phyloP scores from a whole-genome alignment of 2,888 invertebrate genomes.

The Tupiocoris notatus region DNA sequence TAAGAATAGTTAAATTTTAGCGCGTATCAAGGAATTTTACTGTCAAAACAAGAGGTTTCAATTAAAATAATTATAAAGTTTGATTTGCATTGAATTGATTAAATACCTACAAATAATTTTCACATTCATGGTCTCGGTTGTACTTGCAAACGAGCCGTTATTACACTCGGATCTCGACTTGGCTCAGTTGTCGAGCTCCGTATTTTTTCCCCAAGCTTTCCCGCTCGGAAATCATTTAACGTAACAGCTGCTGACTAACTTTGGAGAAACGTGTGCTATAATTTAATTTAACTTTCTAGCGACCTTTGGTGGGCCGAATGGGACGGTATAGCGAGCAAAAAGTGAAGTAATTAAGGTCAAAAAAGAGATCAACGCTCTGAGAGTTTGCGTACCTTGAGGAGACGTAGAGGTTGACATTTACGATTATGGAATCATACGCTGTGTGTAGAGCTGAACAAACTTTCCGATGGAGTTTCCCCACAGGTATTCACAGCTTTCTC shows the following conservation, averaged over 20 bases:
- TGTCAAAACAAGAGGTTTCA: too few relatives aligned
- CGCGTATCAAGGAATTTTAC: too few relatives aligned
- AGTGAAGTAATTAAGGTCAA: background rate
- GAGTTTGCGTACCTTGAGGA: too few relatives aligned
- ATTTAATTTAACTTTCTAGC: background rate
- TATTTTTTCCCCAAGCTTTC: background rate
- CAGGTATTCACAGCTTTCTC: too few relatives aligned
- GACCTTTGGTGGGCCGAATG: background rate
- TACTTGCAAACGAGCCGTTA: too few relatives aligned
- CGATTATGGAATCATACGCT: too few relatives aligned
- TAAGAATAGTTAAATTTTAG: too few relatives aligned
- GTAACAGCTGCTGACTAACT: background rate
- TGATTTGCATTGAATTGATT: background rate
- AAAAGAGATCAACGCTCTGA: background rate
- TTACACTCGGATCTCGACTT: background rate
- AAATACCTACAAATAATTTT: background rate
- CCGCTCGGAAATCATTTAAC: background rate
- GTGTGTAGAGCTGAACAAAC: too few relatives aligned
- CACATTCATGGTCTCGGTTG: too few relatives aligned
- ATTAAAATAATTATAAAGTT: too few relatives aligned
- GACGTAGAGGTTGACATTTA: too few relatives aligned
- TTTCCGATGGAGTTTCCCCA: too few relatives aligned
- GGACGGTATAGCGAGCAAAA: background rate
- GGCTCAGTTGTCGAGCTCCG: background rate
- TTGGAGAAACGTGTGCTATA: background rate